These are phyloP conservation scores for Papilio machaon DNA, from an alignment of 1,140 invertebrate genomes.

Conservation along the genomic window DNA sequence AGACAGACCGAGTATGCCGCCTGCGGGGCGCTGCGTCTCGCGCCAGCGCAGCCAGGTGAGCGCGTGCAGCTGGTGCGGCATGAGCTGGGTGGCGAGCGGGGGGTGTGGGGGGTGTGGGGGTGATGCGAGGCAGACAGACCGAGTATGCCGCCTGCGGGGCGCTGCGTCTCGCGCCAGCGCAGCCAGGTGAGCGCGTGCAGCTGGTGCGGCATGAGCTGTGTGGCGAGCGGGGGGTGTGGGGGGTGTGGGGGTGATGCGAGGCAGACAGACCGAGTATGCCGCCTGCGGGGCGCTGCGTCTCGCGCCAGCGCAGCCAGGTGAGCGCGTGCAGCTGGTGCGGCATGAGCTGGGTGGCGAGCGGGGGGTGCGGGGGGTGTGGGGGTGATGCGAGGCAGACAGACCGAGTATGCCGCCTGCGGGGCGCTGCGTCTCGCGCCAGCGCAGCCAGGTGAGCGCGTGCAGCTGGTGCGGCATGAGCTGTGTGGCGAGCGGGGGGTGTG, in stretches of 20 bases:
- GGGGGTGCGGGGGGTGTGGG: conserved; percentile 85
- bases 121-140: conserved; percentile 44
- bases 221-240: conserved; percentile 85
- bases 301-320: conserved; percentile 94
- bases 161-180: conserved; percentile 92
- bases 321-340: conserved; percentile 93
- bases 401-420: conserved; percentile 90
- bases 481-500: conserved; percentile 85
- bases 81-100: conserved; percentile 85
- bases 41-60: conserved; percentile 95
- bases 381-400: conserved; percentile 35
- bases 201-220: conserved; percentile 93
- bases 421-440: conserved; percentile 93
- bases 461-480: conserved; percentile 93
- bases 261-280: conserved; percentile 84
- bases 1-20: conserved; percentile 86
- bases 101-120: no score
- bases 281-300: conserved; percentile 90
- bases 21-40: conserved; percentile 91
- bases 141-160: conserved; percentile 90
- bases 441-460: conserved; percentile 93
- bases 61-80: conserved; percentile 94
- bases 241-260: no score
- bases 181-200: conserved; percentile 94
- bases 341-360: conserved; percentile 88